These are phyloP conservation scores for Clarias fuscus DNA, from an alignment of 2,797 vertebrate species.

Conservation along the genomic window DNA sequence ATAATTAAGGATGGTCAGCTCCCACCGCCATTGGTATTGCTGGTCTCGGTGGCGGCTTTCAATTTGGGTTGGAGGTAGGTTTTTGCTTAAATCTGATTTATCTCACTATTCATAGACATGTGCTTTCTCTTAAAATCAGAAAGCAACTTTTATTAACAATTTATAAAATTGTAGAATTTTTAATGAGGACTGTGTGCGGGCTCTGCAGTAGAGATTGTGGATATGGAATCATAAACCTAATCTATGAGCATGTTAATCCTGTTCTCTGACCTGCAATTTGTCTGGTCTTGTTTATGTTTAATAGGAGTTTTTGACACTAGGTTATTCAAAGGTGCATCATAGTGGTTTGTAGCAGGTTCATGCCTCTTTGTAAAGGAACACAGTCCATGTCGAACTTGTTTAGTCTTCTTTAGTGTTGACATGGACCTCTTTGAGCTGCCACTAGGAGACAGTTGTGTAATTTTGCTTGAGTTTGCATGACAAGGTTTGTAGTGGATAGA, in stretches of 20 bases:
- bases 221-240: not conserved
- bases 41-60: conserved; percentile 94
- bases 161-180: not conserved
- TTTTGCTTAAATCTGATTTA: not conserved
- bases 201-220: not conserved
- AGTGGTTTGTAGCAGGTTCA: too few species aligned
- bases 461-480: too few species aligned
- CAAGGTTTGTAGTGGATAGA: too few species aligned
- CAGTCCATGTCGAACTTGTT: too few species aligned
- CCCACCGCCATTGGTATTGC: conserved; percentile 97
- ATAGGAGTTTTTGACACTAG: not conserved
- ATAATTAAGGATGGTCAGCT: conserved; percentile 87
- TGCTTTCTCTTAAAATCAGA: not conserved
- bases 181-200: not conserved
- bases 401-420: too few species aligned
- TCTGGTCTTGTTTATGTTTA: not conserved
- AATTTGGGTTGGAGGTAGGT: conserved; percentile 92
- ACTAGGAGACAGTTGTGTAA: too few species aligned
- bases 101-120: not conserved
- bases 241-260: not conserved
- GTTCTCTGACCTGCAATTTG: not conserved
- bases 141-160: not conserved
- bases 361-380: too few species aligned
- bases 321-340: too few species aligned
- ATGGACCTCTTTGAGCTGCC: too few species aligned